Conservation (phyloP, 2,113 vertebrate species). For the Regulus satrapa region DNA sequence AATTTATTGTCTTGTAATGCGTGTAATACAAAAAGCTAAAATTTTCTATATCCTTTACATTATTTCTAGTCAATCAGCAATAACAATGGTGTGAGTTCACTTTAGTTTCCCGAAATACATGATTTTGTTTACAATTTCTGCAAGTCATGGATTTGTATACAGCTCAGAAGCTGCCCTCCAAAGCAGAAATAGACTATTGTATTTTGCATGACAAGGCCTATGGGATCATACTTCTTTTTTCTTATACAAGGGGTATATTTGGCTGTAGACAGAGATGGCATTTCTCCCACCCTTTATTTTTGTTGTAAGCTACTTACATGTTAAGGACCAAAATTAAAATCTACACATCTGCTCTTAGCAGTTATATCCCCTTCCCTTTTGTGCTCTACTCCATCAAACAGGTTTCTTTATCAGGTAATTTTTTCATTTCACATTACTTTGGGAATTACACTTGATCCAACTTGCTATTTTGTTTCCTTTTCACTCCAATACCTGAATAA, state of each 20-base stretch:
- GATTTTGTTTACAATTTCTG: not conserved
- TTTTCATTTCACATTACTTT: not conserved
- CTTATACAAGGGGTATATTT: not conserved
- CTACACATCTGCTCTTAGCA: not conserved
- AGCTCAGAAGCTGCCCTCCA: not conserved
- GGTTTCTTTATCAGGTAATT: not conserved
- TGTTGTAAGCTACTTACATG: not conserved
- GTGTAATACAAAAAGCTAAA: not conserved
- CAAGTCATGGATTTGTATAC: not conserved
- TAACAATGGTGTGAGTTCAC: not conserved
- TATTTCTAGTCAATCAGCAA: not conserved
- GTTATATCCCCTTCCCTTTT: not conserved
- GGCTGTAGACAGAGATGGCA: not conserved
- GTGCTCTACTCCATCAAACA: not conserved
- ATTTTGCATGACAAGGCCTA: not conserved
- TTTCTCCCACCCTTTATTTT: not conserved
- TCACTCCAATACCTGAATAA: not conserved
- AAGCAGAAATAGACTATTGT: not conserved
- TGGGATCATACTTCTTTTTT: not conserved
- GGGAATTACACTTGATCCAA: not conserved
- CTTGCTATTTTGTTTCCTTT: not conserved
- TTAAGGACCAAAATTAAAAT: not conserved
- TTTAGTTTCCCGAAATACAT: not conserved
- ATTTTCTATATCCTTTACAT: not conserved
- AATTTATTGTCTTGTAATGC: not conserved